Conservation (phyloP, 2,113 vertebrate species). For the Marmota monax region DNA sequence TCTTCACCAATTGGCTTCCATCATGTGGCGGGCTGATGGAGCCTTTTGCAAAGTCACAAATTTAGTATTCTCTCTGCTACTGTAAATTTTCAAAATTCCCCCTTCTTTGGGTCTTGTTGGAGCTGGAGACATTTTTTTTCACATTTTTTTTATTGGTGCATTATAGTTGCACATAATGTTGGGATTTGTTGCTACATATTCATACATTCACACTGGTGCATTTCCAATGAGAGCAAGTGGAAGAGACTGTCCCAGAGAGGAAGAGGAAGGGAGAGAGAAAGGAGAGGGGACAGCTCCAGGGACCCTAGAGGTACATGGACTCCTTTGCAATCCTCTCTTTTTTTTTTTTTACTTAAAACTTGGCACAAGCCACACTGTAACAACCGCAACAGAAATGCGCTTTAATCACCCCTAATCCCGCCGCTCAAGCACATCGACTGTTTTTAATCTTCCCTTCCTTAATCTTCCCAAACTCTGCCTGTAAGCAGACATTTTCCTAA, state of each 20-base stretch:
- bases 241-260: not conserved
- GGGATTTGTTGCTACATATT: no score
- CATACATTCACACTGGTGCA: not conserved
- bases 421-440: constrained; percentile 70
- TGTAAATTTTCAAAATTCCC: not conserved
- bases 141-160: no score
- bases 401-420: constrained; percentile 77
- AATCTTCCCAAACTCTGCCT: constrained; percentile 21
- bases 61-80: not conserved
- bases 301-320: not conserved
- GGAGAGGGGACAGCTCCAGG: not conserved
- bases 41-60: not conserved
- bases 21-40: accelerated
- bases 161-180: no score
- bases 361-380: constrained; percentile 52
- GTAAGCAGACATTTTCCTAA: constrained; percentile 19
- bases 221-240: not conserved
- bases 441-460: constrained; percentile 59
- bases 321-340: not conserved
- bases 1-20: not conserved
- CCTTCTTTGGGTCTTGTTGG: not conserved
- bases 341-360: constrained; percentile 24
- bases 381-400: constrained; percentile 58
- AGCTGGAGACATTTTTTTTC: not conserved
- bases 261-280: not conserved